A percentile compares a stretch with the other conserved stretches of the same genome.
phyloP scores from a whole-genome alignment of 2,797 vertebrate genomes.

The Tangara arthus region DNA sequence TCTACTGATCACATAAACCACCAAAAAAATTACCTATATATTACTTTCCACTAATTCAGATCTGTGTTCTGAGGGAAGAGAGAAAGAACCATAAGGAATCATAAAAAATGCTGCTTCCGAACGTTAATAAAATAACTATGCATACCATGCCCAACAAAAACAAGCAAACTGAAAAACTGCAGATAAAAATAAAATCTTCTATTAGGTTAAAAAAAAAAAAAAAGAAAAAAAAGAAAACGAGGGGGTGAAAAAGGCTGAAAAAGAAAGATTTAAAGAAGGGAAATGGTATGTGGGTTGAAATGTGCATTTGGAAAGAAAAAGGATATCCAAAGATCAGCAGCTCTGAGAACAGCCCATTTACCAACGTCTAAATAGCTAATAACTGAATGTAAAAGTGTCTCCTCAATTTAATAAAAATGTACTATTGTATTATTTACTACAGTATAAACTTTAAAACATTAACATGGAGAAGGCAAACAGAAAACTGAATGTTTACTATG shows the following conservation, averaged over 20 bases:
- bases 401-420: conserved; percentile 28
- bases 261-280: background rate
- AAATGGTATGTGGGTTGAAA: background rate
- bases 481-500: conserved; percentile 11
- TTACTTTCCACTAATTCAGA: background rate
- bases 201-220: background rate
- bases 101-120: background rate
- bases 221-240: accelerated
- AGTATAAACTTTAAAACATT: conserved; percentile 11
- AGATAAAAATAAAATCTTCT: background rate
- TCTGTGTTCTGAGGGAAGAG: background rate
- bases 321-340: background rate
- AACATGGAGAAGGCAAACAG: conserved; percentile 13
- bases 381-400: conserved; percentile 20
- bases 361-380: conserved; percentile 27
- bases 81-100: background rate
- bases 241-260: background rate
- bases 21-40: background rate
- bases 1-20: background rate
- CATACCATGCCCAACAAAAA: background rate
- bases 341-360: conserved; percentile 12
- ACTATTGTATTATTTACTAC: conserved; percentile 14
- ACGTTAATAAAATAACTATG: background rate
- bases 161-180: background rate
- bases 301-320: background rate